Percentiles rank a stretch among this genome's conserved stretches.
phyloP scores from a whole-genome alignment of 2,113 vertebrate species.

The Dolichallabes microphthalmus region DNA sequence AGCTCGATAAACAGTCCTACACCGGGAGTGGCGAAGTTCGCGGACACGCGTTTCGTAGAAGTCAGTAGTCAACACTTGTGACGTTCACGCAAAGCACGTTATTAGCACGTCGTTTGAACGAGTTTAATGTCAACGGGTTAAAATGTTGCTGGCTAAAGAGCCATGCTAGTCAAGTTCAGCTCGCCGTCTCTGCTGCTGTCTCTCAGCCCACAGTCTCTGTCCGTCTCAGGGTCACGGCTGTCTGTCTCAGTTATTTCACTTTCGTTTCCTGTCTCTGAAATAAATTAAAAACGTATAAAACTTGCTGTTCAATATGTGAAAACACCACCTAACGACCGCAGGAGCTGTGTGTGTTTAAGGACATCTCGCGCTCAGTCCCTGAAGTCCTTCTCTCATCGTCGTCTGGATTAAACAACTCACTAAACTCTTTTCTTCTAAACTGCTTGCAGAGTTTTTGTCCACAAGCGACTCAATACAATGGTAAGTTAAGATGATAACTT shows the following conservation, averaged over 20 bases:
- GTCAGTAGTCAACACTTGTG: background rate
- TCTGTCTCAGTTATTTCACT: no score
- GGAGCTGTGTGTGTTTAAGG: background rate
- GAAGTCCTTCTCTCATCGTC: background rate
- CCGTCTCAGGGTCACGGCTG: background rate
- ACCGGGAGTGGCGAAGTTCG: background rate
- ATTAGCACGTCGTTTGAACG: background rate
- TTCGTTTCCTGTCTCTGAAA: background rate
- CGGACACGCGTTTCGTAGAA: background rate
- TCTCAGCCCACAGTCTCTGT: background rate
- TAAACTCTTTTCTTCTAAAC: background rate
- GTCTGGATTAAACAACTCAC: background rate
- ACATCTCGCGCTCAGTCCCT: background rate
- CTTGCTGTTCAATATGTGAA: background rate
- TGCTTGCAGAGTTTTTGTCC: background rate
- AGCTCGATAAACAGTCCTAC: constrained; percentile 9
- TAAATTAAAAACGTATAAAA: background rate
- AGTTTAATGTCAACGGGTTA: constrained; percentile 22
- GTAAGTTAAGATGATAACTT: constrained; percentile 13
- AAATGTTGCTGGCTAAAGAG: constrained; percentile 33
- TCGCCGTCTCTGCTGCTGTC: background rate
- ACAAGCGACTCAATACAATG: constrained; percentile 21
- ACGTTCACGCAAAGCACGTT: background rate
- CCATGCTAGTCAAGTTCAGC: constrained; percentile 38
- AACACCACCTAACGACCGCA: background rate